Percentiles rank a stretch among this genome's conserved stretches.
Conservation (phyloP, 92 coral and sea anemone species). For the Micromussa lordhowensis region DNA sequence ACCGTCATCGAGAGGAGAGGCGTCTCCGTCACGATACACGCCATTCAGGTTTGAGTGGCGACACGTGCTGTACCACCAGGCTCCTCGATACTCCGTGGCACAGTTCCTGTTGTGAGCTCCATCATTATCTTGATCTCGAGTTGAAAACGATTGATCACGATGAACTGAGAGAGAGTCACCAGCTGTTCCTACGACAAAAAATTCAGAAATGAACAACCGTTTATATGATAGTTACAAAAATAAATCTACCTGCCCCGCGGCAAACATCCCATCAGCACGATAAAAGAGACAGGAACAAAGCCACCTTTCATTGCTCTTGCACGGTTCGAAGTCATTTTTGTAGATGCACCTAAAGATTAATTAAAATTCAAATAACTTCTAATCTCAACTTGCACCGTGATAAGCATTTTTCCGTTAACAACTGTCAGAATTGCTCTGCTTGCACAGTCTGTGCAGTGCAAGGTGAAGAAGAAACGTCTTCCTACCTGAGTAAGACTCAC, state of each 20-base stretch:
- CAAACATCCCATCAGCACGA: too few species aligned
- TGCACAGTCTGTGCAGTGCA: not conserved
- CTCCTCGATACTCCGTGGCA: conserved; percentile 36
- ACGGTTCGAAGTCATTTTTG: too few species aligned
- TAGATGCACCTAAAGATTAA: too few species aligned
- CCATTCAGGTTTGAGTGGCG: conserved; percentile 59
- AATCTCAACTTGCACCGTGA: too few species aligned
- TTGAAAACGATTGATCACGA: conserved; percentile 11
- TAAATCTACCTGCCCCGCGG: too few species aligned
- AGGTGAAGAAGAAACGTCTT: not conserved
- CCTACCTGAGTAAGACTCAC: not conserved
- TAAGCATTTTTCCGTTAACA: too few species aligned
- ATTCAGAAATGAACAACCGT: too few species aligned
- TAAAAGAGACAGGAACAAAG: too few species aligned
- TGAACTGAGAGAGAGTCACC: conserved; percentile 35
- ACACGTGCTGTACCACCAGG: conserved; percentile 62
- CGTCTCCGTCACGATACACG: conserved; percentile 30
- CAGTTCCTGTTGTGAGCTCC: not conserved
- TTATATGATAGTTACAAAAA: too few species aligned
- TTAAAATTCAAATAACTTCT: too few species aligned
- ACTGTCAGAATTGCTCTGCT: too few species aligned
- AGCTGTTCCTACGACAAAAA: not conserved
- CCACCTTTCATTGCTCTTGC: too few species aligned
- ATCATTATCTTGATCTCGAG: conserved; percentile 57
- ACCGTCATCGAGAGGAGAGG: conserved; percentile 15